Evolutionary conservation across 2,797 vertebrate species (phyloP).

Genomic region (Cygnus olor): DNA sequence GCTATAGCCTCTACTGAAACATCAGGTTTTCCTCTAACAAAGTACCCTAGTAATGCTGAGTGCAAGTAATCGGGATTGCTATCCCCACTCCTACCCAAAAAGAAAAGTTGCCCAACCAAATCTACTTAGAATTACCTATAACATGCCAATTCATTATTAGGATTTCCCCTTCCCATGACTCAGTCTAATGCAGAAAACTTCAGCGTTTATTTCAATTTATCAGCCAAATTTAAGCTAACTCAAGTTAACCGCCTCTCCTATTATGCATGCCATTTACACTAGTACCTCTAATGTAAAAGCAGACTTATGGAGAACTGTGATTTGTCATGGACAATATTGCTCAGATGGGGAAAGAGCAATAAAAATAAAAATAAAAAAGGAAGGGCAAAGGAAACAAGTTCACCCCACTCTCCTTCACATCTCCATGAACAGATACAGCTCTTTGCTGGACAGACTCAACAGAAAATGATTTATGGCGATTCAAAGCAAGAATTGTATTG

Average conservation of each 20-base stretch:
- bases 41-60: not conserved
- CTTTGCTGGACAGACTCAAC: not conserved
- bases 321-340: not conserved
- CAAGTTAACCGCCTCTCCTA: not conserved
- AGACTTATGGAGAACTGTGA: not conserved
- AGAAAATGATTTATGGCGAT: not conserved
- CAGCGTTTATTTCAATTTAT: not conserved
- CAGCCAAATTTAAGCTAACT: not conserved
- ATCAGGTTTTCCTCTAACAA: not conserved
- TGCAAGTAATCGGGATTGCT: not conserved
- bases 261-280: accelerated
- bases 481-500: not conserved
- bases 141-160: not conserved
- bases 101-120: not conserved
- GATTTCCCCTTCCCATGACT: not conserved
- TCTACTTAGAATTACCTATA: not conserved
- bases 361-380: too few species aligned
- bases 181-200: not conserved
- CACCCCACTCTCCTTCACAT: not conserved
- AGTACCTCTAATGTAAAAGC: not conserved
- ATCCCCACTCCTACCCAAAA: not conserved
- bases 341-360: not conserved
- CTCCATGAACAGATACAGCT: not conserved
- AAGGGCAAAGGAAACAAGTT: not conserved
- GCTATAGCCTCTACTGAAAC: not conserved